phyloP scores from a whole-genome alignment of 2,888 invertebrate species.

The Gonocerus acuteangulatus region DNA sequence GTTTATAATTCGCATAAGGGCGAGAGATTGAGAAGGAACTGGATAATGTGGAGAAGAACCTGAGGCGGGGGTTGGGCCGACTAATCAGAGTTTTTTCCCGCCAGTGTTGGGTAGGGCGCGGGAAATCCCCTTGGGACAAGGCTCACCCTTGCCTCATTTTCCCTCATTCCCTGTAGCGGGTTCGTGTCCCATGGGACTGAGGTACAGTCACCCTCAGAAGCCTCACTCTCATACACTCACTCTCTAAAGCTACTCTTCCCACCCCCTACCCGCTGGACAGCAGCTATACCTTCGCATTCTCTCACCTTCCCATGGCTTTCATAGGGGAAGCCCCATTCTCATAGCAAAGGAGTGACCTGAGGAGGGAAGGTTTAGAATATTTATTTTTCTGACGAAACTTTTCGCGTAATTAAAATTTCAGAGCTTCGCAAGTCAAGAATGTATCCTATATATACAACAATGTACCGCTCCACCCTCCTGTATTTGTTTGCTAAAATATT shows the following conservation, averaged over 20 bases:
- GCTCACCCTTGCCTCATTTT: background rate
- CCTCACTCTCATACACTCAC: constrained; percentile 10
- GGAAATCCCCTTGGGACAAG: background rate
- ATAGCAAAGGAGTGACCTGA: too few relatives aligned
- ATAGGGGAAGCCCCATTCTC: too few relatives aligned
- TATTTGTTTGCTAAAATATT: too few relatives aligned
- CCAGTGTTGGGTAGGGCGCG: background rate
- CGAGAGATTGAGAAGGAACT: too few relatives aligned
- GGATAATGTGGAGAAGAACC: background rate
- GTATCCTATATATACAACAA: too few relatives aligned
- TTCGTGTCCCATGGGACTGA: background rate
- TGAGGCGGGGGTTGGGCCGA: background rate
- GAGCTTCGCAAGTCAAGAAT: too few relatives aligned
- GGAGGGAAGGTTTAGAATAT: too few relatives aligned
- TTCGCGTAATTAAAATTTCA: too few relatives aligned
- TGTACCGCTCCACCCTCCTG: too few relatives aligned
- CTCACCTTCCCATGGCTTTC: too few relatives aligned
- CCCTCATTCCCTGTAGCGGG: constrained; percentile 4
- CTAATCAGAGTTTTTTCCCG: constrained; percentile 16
- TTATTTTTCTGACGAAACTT: too few relatives aligned
- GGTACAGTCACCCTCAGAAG: constrained; percentile 15
- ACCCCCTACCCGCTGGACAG: background rate
- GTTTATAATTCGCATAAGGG: too few relatives aligned
- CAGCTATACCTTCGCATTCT: background rate
- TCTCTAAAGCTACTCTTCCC: background rate